These are phyloP conservation scores for Myioborus melanocephalus DNA, from an alignment of 2,797 vertebrate species.

Conservation along the genomic window DNA sequence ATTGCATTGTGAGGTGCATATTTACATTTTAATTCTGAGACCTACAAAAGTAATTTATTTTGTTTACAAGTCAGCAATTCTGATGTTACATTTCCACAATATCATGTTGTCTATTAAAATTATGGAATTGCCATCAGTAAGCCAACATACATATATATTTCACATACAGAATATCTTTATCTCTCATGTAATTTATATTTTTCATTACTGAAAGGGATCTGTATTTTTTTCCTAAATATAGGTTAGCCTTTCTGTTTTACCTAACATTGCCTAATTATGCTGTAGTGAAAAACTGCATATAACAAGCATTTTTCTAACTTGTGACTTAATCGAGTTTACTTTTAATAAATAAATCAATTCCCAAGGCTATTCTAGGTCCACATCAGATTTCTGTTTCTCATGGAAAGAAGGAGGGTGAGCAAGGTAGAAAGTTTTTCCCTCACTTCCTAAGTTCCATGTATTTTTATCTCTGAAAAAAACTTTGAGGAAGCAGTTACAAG, in stretches of 20 bases:
- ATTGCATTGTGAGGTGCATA: not conserved
- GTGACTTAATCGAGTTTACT: not conserved
- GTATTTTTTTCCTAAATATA: not conserved
- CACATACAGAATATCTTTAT: not conserved
- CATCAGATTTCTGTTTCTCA: not conserved
- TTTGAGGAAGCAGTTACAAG: not conserved
- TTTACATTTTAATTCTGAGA: not conserved
- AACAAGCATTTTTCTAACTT: not conserved
- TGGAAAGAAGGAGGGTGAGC: rapidly evolving
- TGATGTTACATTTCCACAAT: not conserved
- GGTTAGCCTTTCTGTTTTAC: not conserved
- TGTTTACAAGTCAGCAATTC: not conserved
- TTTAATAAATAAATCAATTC: not conserved
- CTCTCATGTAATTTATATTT: not conserved
- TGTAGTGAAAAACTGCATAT: not conserved
- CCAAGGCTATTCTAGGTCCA: not conserved
- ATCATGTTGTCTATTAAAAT: not conserved
- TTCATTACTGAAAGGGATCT: not conserved
- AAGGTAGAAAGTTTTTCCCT: not conserved
- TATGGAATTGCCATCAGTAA: not conserved
- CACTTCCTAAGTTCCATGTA: not conserved
- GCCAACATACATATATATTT: not conserved
- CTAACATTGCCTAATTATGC: not conserved
- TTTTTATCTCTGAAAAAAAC: not conserved
- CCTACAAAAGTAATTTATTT: not conserved